phyloP scores from a whole-genome alignment of 92 coral and sea anemone genomes.

The Phenganax marumi region DNA sequence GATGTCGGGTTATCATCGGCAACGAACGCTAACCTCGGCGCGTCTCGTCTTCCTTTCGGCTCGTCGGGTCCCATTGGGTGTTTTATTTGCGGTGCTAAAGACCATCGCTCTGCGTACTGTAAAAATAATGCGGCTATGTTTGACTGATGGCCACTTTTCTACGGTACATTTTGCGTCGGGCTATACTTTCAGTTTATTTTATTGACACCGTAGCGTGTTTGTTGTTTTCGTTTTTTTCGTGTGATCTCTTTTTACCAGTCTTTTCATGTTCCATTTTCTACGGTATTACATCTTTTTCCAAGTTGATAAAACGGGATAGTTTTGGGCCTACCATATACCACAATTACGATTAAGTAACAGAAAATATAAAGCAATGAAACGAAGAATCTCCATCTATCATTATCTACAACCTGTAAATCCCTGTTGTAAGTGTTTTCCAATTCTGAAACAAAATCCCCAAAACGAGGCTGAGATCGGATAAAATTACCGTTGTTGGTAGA shows the following conservation, averaged over 20 bases:
- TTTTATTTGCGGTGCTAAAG: conserved; percentile 70
- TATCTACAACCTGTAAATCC: no score
- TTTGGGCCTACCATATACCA: no score
- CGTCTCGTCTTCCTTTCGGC: conserved; percentile 64
- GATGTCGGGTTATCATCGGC: not conserved
- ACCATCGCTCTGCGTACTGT: conserved; percentile 54
- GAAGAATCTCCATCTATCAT: no score
- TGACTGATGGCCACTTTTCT: not conserved
- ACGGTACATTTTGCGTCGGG: not conserved
- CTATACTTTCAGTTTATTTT: not conserved
- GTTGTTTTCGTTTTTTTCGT: not conserved
- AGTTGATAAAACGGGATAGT: no score
- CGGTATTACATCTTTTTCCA: not conserved
- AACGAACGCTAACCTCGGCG: conserved; percentile 25
- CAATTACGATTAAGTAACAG: no score
- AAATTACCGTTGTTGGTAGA: no score
- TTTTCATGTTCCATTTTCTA: not conserved
- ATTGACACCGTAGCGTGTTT: not conserved
- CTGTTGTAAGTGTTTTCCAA: no score
- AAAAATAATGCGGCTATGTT: conserved; percentile 39
- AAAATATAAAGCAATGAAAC: no score
- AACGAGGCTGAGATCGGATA: no score
- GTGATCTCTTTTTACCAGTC: not conserved
- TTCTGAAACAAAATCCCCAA: no score
- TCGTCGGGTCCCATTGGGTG: conserved; percentile 70